phyloP scores from a whole-genome alignment of 1,140 invertebrate genomes.

The Periplaneta americana region DNA sequence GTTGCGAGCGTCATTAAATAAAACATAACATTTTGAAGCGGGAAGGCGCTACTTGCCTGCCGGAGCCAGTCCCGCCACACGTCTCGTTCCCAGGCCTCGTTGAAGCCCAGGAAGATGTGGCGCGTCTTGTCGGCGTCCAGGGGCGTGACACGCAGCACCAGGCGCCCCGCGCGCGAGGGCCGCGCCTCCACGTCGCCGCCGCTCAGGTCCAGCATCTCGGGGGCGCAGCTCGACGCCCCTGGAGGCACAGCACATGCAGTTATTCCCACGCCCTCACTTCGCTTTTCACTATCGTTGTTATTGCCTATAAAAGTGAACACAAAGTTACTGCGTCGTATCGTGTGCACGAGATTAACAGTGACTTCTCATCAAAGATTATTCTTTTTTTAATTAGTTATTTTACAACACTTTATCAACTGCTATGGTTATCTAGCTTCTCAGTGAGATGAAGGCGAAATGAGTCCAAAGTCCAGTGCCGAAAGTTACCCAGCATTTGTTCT shows the following conservation, averaged over 20 bases:
- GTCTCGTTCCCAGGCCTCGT: slow-evolving; percentile 55
- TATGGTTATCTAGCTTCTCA: no score
- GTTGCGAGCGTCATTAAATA: neutral
- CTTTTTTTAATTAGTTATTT: no score
- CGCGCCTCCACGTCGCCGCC: slow-evolving; percentile 41
- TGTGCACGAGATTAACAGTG: no score
- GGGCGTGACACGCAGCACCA: slow-evolving; percentile 41
- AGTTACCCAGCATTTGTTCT: no score
- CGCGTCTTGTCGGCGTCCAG: slow-evolving; percentile 28
- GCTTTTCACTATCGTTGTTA: no score
- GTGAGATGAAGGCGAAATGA: no score
- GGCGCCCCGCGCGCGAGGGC: slow-evolving; percentile 40
- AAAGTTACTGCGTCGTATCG: no score
- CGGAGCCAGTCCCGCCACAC: slow-evolving; percentile 56
- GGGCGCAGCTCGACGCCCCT: neutral
- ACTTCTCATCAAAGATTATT: no score
- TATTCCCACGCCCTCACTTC: no score
- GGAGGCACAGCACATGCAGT: neutral
- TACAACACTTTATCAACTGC: no score
- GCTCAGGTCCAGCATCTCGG: slow-evolving; percentile 24
- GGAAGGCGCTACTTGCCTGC: slow-evolving; percentile 39
- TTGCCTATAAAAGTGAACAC: no score
- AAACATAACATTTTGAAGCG: neutral
- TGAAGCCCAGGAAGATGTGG: slow-evolving; percentile 54
- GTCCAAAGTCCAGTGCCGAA: no score